Base-by-base conservation (phyloP, 2,113 vertebrate genomes). In the Melanerpes formicivorus region DNA sequence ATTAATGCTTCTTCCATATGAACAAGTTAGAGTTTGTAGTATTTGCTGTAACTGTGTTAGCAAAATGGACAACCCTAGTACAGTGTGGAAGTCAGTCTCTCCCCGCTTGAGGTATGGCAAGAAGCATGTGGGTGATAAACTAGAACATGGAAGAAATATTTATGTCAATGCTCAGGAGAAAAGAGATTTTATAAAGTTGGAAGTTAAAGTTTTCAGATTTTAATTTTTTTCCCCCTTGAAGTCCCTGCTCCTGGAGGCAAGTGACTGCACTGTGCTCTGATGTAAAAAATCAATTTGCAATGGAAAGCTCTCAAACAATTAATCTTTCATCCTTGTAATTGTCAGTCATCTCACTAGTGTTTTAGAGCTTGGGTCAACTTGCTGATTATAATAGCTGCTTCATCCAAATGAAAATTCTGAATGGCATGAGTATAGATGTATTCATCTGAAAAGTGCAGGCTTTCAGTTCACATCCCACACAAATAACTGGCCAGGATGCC, bases 81-180 rank as follows among this genome's bases (percentile, higher is more conserved):
- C 21, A 73, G 60, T 67, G 80, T 75, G 62, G 73, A 77, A 90
- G 81, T 26, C 71, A 62, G 65, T 64, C 44, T 85, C 58, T 82
- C 60, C 32, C 30, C 85, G 37, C 40, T 71, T 87, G 82, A 96
- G 92, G 92, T 95, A 91, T 92, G 94, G 89, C 91, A 89, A 87
- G 95, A 95, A 96, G 93, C 2, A 29, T 14, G 65, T 92, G 91
- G 90, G 93, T 78, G 91, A 84, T 87, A 30, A 80, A 75, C 17
- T 44, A 46, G 50, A 91, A 90, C 69, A 62, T 91, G 54, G 37
- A 74, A 44, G 71, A 94, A 92, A 62, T 26, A 52, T 37, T 69
- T 14, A 76, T 25, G 30, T 89, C 50, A 83, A 29, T 87, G 40
- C 48, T 78, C 54, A 44, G 73, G 81, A 80, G 91, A 87, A 67